Conservation (phyloP, 2,113 vertebrate species). For the Malurus melanocephalus region DNA sequence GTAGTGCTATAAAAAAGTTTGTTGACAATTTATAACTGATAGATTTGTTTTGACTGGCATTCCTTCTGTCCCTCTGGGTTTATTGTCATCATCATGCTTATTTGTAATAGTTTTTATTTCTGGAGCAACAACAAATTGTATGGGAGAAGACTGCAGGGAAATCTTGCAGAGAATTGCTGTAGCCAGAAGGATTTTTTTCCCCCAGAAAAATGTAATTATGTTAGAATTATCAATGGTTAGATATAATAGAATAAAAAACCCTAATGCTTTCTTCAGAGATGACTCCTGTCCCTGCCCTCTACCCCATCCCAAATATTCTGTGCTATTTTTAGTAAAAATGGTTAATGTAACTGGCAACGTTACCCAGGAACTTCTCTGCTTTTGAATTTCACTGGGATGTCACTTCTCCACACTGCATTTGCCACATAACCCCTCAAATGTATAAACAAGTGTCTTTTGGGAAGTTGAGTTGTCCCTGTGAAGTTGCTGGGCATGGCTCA, state of each 20-base stretch:
- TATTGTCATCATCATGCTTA: background rate
- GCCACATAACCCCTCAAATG: background rate
- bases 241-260: too few relatives aligned
- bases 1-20: background rate
- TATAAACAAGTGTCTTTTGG: background rate
- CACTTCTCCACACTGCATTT: background rate
- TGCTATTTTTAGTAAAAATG: background rate
- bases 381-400: background rate
- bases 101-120: constrained; percentile 9
- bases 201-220: background rate
- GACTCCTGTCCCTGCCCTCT: background rate
- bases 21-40: background rate
- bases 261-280: background rate
- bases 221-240: background rate
- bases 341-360: background rate
- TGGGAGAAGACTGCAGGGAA: background rate
- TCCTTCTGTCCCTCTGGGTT: background rate
- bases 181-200: background rate
- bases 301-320: background rate
- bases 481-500: background rate
- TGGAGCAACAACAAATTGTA: background rate
- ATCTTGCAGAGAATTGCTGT: background rate
- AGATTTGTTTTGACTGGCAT: background rate
- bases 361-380: background rate
- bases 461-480: background rate